Evolutionary conservation across 2,797 vertebrate genomes (phyloP).

Genomic region (Alfaro cultratus): DNA sequence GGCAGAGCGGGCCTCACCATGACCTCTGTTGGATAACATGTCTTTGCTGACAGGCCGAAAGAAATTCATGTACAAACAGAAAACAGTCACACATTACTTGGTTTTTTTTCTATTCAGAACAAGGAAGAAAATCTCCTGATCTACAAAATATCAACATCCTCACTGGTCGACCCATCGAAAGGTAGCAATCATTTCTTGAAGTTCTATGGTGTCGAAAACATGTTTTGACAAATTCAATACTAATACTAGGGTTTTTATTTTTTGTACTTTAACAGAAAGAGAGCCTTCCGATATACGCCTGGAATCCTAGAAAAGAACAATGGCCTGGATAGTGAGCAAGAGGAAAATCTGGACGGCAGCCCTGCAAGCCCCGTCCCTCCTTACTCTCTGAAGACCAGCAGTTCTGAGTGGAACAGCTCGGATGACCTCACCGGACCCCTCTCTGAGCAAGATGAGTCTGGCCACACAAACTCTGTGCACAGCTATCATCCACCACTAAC

Average conservation of each 20-base stretch:
- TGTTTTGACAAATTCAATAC: not conserved
- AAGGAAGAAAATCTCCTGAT: conserved; percentile 73
- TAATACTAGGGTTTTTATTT: not conserved
- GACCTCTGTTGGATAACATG: conserved; percentile 77
- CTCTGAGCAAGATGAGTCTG: conserved; percentile 74
- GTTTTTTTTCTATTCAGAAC: conserved; percentile 51
- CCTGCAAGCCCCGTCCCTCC: conserved; percentile 53
- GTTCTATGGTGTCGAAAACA: too few species aligned
- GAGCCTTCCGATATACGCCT: conserved; percentile 73
- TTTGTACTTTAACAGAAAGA: conserved; percentile 49
- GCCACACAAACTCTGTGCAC: conserved; percentile 37
- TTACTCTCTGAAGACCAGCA: conserved; percentile 77
- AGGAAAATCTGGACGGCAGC: conserved; percentile 59
- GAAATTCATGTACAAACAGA: conserved; percentile 29
- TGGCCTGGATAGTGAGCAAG: conserved; percentile 54
- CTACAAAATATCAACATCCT: conserved; percentile 64
- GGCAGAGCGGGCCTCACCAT: conserved; percentile 59
- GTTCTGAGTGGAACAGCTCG: conserved; percentile 82
- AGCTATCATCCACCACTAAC: conserved; percentile 82
- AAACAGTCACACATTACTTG: conserved; percentile 38
- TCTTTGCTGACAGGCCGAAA: conserved; percentile 47
- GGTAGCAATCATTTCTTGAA: conserved; percentile 70
- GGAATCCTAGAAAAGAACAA: conserved; percentile 59
- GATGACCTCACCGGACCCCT: conserved; percentile 75
- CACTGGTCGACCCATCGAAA: conserved; percentile 78